Base-by-base conservation (phyloP, 2,797 vertebrate species). In the Pangasius djambal region DNA sequence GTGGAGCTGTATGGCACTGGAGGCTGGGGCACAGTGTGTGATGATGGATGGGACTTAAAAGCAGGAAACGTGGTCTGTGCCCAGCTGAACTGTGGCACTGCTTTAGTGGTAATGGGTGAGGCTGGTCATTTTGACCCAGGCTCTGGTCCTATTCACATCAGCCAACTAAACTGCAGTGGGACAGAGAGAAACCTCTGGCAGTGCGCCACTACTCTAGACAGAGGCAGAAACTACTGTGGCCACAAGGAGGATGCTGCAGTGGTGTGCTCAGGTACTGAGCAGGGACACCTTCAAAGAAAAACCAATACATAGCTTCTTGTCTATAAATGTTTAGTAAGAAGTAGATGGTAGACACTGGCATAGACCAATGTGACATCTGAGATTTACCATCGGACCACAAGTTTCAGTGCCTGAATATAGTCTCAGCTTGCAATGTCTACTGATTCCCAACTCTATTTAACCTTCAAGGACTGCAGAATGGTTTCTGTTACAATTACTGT, bases 191-290 rank as follows among this genome's bases (percentile, higher is more conserved):
- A 87, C 78, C 90, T 94, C 34, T 93, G 91, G 89, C 74, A 91
- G 52, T 94, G 93, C 31, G 5, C 10, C 1, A 69, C 37, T 31
- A 4, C 20, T 9, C 13, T 40, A 6, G 52, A 40, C 6, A 61
- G 3, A n/a, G 44, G 7, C 4, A 85, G 4, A 20, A 87, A 87
- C 90, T 88, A 89, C 84, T 94, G 93, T 48, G 92, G 93, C 86
- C 93, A 93, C 78, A 94, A 93, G 57, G 92, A 94, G 69, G 93
- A 93, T 44, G 92, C 88, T 50, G 91, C 89, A 31, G 87, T 94
- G 78, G 85, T 94, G 50, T 94, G 93, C 86, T 92, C 92, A 93
- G 93, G 93, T 94, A 92, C n/a, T 78, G 57, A 57, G 55, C 52
- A 34, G 31, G 31, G 77, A 28, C 28, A 88, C 3, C 10, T 37